These are phyloP conservation scores for Artibeus jamaicensis DNA, from an alignment of 2,797 vertebrate species.

Conservation along the genomic window DNA sequence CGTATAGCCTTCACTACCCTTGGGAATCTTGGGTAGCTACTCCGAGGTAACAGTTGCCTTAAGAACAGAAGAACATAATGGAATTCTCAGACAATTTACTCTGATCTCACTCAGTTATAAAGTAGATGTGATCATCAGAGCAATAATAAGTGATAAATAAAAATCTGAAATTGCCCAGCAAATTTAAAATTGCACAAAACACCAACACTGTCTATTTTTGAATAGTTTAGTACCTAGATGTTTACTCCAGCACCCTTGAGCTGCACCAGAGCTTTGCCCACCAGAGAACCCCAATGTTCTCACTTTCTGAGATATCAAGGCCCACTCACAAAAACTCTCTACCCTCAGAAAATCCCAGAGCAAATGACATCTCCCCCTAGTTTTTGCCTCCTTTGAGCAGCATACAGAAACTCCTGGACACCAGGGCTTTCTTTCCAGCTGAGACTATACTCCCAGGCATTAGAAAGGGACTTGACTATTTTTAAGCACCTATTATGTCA, in stretches of 20 bases:
- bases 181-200: constrained; percentile 22
- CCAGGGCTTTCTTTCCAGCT: neutral
- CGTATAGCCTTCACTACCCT: neutral
- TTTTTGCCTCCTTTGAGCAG: neutral
- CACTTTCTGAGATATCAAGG: neutral
- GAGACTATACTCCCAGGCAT: neutral
- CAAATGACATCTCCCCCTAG: neutral
- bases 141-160: constrained; percentile 14
- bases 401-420: neutral
- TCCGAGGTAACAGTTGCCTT: neutral
- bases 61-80: neutral
- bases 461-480: neutral
- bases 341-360: neutral
- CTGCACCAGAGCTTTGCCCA: neutral
- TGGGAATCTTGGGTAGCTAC: neutral
- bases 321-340: neutral
- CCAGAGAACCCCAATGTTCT: neutral
- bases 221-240: neutral
- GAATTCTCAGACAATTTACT: neutral
- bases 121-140: neutral
- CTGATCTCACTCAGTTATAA: neutral
- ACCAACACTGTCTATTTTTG: neutral
- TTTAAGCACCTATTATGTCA: neutral
- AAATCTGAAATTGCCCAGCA: neutral
- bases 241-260: neutral